phyloP scores from a whole-genome alignment of 53 echinoderm and acorn worm species.

The Holothuria leucospilota region DNA sequence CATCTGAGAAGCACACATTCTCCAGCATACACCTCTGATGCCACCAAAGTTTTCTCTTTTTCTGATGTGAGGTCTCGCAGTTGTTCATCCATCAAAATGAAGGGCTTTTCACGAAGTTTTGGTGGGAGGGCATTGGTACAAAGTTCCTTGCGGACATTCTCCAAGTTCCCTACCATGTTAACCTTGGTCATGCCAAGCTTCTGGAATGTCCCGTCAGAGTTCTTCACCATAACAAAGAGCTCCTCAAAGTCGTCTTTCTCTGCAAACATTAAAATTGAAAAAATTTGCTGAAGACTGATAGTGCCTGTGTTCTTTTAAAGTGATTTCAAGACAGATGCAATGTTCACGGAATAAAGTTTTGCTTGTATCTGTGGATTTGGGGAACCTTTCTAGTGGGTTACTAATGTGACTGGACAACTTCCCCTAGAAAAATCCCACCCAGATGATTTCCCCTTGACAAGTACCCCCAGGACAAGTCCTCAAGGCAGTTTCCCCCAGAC shows the following conservation, averaged over 20 bases:
- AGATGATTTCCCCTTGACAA: no score
- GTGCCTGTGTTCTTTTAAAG: no score
- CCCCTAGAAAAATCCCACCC: no score
- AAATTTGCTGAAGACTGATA: not conserved
- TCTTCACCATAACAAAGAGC: constrained; percentile 85
- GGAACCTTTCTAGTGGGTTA: no score
- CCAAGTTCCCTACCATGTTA: constrained; percentile 83
- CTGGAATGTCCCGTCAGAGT: constrained; percentile 83
- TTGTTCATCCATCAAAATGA: constrained; percentile 75
- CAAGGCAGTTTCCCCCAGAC: no score
- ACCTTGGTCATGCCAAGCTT: constrained; percentile 74
- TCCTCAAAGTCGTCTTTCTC: constrained; percentile 73
- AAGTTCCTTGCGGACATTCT: constrained; percentile 73
- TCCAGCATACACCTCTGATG: constrained; percentile 80
- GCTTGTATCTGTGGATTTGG: no score
- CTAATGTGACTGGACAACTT: no score
- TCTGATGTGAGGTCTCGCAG: constrained; percentile 69
- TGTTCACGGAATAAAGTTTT: no score
- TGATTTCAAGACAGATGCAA: no score
- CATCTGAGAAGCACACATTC: constrained; percentile 85
- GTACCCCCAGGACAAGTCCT: no score
- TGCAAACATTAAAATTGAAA: constrained; percentile 7
- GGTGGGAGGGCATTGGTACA: constrained; percentile 62
- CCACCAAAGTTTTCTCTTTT: constrained; percentile 72
- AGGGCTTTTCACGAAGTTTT: constrained; percentile 72